phyloP scores from a whole-genome alignment of 2,888 invertebrate genomes.

The Eilema caniola region DNA sequence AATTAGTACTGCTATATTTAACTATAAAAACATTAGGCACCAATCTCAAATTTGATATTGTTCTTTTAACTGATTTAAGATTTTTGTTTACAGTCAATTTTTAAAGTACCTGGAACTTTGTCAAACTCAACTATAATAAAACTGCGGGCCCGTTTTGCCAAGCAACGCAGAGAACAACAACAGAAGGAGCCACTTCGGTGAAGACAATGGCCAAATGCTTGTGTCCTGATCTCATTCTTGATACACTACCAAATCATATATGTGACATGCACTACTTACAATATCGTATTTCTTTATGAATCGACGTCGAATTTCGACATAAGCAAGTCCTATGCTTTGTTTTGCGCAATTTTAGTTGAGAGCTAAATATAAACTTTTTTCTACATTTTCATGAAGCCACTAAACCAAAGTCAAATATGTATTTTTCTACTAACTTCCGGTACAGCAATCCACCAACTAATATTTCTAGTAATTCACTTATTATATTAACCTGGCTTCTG shows the following conservation, averaged over 20 bases:
- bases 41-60: not conserved
- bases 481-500: not conserved
- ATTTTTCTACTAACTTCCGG: not conserved
- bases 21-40: no score
- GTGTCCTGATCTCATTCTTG: constrained; percentile 72
- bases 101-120: constrained; percentile 93
- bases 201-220: constrained; percentile 44
- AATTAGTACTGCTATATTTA: not conserved
- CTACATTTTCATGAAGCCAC: not conserved
- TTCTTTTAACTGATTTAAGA: not conserved
- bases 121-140: constrained; percentile 89
- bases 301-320: not conserved
- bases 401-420: not conserved
- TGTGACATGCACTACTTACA: constrained; percentile 32
- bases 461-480: not conserved
- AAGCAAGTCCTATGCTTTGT: not conserved
- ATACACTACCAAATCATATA: constrained; percentile 57
- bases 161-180: constrained; percentile 84
- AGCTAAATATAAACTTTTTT: not conserved
- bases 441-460: not conserved
- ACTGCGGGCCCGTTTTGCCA: constrained; percentile 86
- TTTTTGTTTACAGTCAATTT: constrained; percentile 90
- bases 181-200: constrained; percentile 78
- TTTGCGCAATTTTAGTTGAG: not conserved
- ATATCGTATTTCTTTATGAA: constrained; percentile 5